Base-by-base conservation (phyloP, 2,113 vertebrate genomes). In the Trochalopteron elliotii region DNA sequence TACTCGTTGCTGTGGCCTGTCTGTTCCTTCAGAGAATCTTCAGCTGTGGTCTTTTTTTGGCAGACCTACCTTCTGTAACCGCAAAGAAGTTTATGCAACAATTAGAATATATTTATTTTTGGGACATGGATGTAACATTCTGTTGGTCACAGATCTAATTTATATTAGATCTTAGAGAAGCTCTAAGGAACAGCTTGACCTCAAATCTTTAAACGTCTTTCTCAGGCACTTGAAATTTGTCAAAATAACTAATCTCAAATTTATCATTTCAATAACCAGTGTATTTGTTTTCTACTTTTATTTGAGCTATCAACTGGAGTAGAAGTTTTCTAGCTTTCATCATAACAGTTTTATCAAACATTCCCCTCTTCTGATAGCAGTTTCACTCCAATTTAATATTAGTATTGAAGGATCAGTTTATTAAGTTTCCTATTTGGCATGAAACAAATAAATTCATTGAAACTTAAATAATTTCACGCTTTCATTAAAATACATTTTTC, bases 1-100 rank as follows among this genome's bases (percentile, higher is more conserved):
- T 74, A 52, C 78, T 80, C 61, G 91, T 95, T 64, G 23, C 76
- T 93, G 27, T 87, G 90, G 55, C 75, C 28, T 89, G 12, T 89
- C 68, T 63, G 45, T 74, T 95, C 70, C 55, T 90, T 96, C 82
- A 93, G 87, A 94, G 79, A 92, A 92, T 60, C 71, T 96, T 96
- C 70, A 50, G 64, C 94, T 97, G 75, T 65, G 65, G 19, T 56
- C 70, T 87, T 94, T 93, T 96, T 95, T 96, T 75, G 33, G 53
- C n/a, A 87, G 35, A 95, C 39, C 76, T 96, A 67, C 55, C 78
- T 96, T 96, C 68, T 95, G 27, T 95, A 92, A 78, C 47, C 37
- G 81, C 94, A 55, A 94, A 92, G 31, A 74, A 61, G 56, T 94
- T 88, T 59, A 42, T 87, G 19, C 85, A 86, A 96, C 49, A 91